Base-by-base conservation (phyloP, 1,140 invertebrate genomes). In the Ceratitis capitata region DNA sequence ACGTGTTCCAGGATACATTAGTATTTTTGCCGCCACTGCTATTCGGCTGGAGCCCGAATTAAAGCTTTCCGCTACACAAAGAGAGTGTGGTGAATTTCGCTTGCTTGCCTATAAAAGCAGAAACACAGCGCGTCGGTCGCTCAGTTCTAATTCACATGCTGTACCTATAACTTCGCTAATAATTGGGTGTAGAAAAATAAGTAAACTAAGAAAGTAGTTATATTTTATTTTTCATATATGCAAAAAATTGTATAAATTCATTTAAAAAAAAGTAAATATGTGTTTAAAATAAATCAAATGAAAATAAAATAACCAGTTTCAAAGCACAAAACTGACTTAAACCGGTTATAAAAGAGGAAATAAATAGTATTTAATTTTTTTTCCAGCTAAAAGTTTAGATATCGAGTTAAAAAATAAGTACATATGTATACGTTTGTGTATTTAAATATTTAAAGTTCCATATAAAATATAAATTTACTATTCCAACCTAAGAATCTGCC, bases 101-200 rank as follows among this genome's bases (percentile, higher is more conserved):
- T 1, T 12, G 32, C 64, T 35, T 39, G 69, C 69, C 39, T 78
- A 78, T 78, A 78, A 39, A 78, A n/a, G 12, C 32, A 14, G 6
- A 9, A 45, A n/a, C 39, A 47, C 69, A 47, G 69, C 39, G 26
- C 12, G n/a, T 7, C 23, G 7, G 9, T 42, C 32, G 69, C 69
- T 78, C 69, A 78, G 69, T 78, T 78, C 29, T 45, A 78, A 78
- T 78, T 78, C 39, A 78, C 69, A 78, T 78, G n/a, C 29, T 78
- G 69, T 78, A 78, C 39, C 39, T 78, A 58, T 4, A 51, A 53
- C 49, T 32, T 83, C 47, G 47, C 9, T 14, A 83, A 83, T 10
- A 56, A 83, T 32, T 19, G 32, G 26, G 32, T 5, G 5, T 29
- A 2, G 5, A 23, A 9, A 23, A 45, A 78, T 78, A 0, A 39